Conservation (phyloP, 2,113 vertebrate genomes). For the Leptobrachium ailaonicum region DNA sequence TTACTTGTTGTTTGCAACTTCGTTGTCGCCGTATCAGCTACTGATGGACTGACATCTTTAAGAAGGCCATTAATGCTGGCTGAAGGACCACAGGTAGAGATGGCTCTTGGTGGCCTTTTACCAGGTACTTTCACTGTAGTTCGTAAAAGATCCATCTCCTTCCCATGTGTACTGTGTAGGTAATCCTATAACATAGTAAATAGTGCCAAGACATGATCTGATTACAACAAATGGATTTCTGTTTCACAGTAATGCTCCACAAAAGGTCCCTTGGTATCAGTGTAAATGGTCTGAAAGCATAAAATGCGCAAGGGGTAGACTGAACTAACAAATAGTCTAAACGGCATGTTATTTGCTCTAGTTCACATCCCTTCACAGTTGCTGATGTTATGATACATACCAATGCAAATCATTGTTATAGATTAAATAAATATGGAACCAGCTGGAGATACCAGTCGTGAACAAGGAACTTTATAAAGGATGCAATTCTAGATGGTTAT, state of each 20-base stretch:
- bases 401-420: too few species aligned
- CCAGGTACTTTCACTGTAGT: slow-evolving; percentile 96
- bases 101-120: slow-evolving; percentile 88
- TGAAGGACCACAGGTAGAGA: slow-evolving; percentile 76
- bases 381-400: too few species aligned
- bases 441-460: neutral
- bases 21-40: slow-evolving; percentile 66
- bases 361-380: too few species aligned
- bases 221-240: too few species aligned
- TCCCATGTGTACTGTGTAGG: slow-evolving; percentile 86
- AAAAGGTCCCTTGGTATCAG: too few species aligned
- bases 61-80: slow-evolving; percentile 83
- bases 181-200: slow-evolving; percentile 72
- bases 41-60: slow-evolving; percentile 71
- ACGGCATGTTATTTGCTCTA: too few species aligned
- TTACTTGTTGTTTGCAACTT: slow-evolving; percentile 36
- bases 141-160: slow-evolving; percentile 90
- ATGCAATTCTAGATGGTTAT: neutral
- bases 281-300: too few species aligned
- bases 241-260: too few species aligned
- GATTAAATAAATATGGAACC: neutral
- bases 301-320: too few species aligned
- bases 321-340: too few species aligned
- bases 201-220: too few species aligned
- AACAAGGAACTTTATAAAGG: neutral